These are phyloP conservation scores for Hedychridium roseum DNA, from an alignment of 2,888 invertebrate species.

Conservation along the genomic window DNA sequence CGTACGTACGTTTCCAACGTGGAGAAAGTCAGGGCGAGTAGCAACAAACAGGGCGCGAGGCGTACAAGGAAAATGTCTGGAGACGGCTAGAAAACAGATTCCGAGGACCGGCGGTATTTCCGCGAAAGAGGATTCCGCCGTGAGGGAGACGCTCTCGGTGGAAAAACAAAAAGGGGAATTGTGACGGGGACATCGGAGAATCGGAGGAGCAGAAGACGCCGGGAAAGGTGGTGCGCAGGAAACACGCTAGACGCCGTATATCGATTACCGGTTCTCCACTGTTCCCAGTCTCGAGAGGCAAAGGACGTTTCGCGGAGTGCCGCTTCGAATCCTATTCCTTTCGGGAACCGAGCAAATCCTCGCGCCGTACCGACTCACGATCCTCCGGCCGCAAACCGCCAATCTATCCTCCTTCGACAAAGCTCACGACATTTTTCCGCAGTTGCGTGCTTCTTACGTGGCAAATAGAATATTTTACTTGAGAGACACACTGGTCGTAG, in stretches of 20 bases:
- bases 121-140: slow-evolving; percentile 33
- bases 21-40: too few species aligned
- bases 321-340: slow-evolving; percentile 40
- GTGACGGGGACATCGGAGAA: slow-evolving; percentile 26
- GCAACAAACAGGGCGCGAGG: not conserved
- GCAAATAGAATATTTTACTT: too few species aligned
- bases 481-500: too few species aligned
- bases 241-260: slow-evolving; percentile 39
- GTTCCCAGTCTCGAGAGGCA: slow-evolving; percentile 29
- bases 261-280: slow-evolving; percentile 42
- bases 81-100: slow-evolving; percentile 6
- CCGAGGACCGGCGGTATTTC: slow-evolving; percentile 30
- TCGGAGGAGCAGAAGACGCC: slow-evolving; percentile 2
- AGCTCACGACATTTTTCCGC: too few species aligned
- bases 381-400: too few species aligned
- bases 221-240: slow-evolving; percentile 1
- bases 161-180: slow-evolving; percentile 39
- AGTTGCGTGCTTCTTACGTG: too few species aligned
- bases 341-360: slow-evolving; percentile 45
- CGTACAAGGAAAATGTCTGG: not conserved
- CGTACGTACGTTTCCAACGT: too few species aligned
- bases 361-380: too few species aligned
- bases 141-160: slow-evolving; percentile 30
- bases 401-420: too few species aligned
- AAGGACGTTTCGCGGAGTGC: slow-evolving; percentile 23